phyloP scores from a whole-genome alignment of 1,140 invertebrate species.

The Metaphire vulgaris region DNA sequence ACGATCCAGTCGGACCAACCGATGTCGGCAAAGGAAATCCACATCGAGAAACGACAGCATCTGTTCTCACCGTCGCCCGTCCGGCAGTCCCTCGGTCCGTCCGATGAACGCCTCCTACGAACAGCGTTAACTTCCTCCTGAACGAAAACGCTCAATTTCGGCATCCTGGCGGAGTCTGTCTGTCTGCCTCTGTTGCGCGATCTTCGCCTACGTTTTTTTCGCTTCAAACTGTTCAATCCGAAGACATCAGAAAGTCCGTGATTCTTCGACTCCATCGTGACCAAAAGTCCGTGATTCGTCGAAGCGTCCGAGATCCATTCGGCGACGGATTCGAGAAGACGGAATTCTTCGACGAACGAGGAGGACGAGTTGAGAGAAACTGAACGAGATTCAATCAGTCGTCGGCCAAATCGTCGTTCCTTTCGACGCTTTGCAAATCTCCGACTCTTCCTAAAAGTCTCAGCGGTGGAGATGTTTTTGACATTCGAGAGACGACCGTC shows the following conservation, averaged over 20 bases:
- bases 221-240: too few species aligned
- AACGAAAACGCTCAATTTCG: neutral
- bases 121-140: neutral
- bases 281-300: constrained; percentile 27
- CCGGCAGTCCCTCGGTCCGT: constrained; percentile 20
- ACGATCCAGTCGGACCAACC: constrained; percentile 43
- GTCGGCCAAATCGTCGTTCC: neutral
- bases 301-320: constrained; percentile 26
- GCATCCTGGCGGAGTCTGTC: neutral
- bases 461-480: too few species aligned
- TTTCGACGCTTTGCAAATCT: neutral
- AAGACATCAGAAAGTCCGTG: neutral
- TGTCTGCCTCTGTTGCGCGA: neutral
- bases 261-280: neutral
- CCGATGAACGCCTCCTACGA: neutral
- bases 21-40: constrained; percentile 41
- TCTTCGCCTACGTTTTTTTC: too few species aligned
- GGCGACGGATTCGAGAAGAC: constrained; percentile 21
- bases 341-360: constrained; percentile 23
- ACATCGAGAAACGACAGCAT: constrained; percentile 40
- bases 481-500: too few species aligned
- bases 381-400: constrained; percentile 20
- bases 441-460: too few species aligned
- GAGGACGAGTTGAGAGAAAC: constrained; percentile 19
- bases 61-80: constrained; percentile 36